These are phyloP conservation scores for Odontamblyopus rebecca DNA, from an alignment of 2,797 vertebrate species.

Conservation along the genomic window DNA sequence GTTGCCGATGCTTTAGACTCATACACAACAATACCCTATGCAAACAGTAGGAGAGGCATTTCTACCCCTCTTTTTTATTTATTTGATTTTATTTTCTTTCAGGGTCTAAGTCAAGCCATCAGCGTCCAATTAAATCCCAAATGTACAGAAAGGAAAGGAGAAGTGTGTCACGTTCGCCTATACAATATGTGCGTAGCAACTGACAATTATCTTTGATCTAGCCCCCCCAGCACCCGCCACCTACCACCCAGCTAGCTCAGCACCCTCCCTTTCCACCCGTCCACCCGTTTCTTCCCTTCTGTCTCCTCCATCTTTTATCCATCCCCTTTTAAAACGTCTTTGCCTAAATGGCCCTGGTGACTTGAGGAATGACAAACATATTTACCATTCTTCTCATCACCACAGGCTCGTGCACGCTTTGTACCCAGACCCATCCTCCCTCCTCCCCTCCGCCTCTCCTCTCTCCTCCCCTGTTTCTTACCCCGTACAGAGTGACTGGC, in stretches of 20 bases:
- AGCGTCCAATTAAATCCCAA: constrained; percentile 61
- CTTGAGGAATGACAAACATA: constrained; percentile 62
- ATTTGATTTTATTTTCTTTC: background rate
- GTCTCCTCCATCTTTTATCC: constrained; percentile 48
- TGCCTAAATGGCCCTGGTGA: constrained; percentile 32
- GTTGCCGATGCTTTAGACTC: constrained; percentile 4
- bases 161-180: constrained; percentile 41
- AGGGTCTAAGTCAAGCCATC: constrained; percentile 44
- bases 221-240: constrained; percentile 9
- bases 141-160: constrained; percentile 33
- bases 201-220: constrained; percentile 74
- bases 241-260: constrained; percentile 7
- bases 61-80: constrained; percentile 7
- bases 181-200: constrained; percentile 64
- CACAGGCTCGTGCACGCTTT: constrained; percentile 8
- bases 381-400: constrained; percentile 41
- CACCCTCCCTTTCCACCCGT: constrained; percentile 16
- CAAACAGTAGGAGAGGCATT: background rate
- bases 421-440: constrained; percentile 1
- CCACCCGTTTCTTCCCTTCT: constrained; percentile 19
- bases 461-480: constrained; percentile 26
- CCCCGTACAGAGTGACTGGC: constrained; percentile 65
- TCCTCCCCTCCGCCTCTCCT: no score
- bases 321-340: constrained; percentile 35
- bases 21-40: constrained; percentile 4